A percentile compares a stretch with the other conserved stretches of the same genome.
Evolutionary conservation across 1,140 invertebrate species (phyloP).

Genomic region (Megalonaias nervosa): DNA sequence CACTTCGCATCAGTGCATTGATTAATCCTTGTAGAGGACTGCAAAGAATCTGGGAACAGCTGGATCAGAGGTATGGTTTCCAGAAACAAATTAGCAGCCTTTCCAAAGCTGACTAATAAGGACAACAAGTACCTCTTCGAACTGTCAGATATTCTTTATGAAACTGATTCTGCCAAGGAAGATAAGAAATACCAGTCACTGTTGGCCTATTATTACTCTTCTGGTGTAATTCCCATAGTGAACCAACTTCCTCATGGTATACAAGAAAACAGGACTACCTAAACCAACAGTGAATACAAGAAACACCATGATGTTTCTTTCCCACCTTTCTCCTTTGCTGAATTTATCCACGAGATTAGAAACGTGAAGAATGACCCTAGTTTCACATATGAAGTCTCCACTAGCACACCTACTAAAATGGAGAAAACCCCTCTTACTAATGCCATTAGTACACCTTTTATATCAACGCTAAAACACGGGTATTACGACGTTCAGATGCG

Average conservation of each 20-base stretch:
- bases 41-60: conserved; percentile 32
- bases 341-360: conserved; percentile 1
- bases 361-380: conserved; percentile 13
- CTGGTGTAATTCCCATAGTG: conserved; percentile 3
- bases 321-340: conserved; percentile 11
- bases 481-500: too few species aligned
- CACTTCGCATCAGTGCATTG: conserved; percentile 15
- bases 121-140: conserved; percentile 4
- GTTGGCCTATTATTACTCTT: conserved; percentile 7
- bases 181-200: not conserved
- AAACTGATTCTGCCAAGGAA: conserved; percentile 5
- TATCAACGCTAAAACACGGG: too few species aligned
- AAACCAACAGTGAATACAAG: not conserved
- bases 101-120: not conserved
- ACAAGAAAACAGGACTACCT: conserved; percentile 14
- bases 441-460: too few species aligned
- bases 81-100: conserved; percentile 3
- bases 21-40: conserved; percentile 16
- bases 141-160: not conserved
- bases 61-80: conserved; percentile 41
- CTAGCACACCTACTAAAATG: too few species aligned
- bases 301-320: conserved; percentile 1
- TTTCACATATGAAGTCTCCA: not conserved
- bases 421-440: too few species aligned
- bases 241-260: conserved; percentile 5